Conservation (phyloP, 2,888 invertebrate species). For the Arenicola marina region DNA sequence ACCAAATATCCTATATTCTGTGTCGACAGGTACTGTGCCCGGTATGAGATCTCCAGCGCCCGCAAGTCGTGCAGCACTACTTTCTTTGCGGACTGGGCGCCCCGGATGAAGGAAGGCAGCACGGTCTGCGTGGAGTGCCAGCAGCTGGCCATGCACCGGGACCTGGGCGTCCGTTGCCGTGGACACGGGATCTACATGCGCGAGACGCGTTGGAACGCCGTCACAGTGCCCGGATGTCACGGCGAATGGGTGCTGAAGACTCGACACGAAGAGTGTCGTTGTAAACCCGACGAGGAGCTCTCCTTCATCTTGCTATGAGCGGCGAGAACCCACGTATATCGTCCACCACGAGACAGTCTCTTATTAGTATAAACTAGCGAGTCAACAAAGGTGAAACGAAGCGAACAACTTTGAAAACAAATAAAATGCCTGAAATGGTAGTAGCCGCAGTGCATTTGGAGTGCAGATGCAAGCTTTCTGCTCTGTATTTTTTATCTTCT, state of each 20-base stretch:
- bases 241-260: constrained; percentile 79
- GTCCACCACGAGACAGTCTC: no score
- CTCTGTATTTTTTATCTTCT: no score
- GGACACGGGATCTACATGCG: constrained; percentile 81
- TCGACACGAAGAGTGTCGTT: constrained; percentile 53
- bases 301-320: constrained; percentile 32
- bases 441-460: no score
- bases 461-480: no score
- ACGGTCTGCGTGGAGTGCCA: constrained; percentile 83
- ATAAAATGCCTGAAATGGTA: no score
- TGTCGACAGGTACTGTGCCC: constrained; percentile 83
- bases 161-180: constrained; percentile 75
- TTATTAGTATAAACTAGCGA: no score
- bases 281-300: constrained; percentile 32
- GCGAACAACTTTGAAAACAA: no score
- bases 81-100: not conserved
- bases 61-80: constrained; percentile 38
- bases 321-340: no score
- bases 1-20: no score
- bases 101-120: constrained; percentile 64
- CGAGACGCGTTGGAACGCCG: constrained; percentile 80
- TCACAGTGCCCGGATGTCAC: constrained; percentile 84
- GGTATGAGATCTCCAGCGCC: constrained; percentile 73
- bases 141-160: constrained; percentile 77
- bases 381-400: no score